Percentiles rank a stretch among this genome's conserved stretches.
Evolutionary conservation across 2,797 vertebrate genomes (phyloP).

Genomic region (Amniataba percoides): DNA sequence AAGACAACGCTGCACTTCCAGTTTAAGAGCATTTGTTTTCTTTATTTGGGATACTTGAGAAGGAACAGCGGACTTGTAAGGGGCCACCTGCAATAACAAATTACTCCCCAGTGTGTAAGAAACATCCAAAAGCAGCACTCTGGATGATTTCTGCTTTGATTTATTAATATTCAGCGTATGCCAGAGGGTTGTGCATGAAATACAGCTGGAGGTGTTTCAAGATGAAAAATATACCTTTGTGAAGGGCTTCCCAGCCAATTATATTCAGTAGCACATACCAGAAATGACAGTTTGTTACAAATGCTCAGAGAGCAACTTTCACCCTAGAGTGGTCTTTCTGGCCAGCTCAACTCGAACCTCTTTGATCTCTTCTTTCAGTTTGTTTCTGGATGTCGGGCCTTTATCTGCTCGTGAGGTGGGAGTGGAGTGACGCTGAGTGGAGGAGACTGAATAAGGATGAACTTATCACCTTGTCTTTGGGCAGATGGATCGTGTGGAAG

Average conservation of each 20-base stretch:
- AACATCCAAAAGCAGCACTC: constrained; percentile 72
- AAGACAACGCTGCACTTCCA: constrained; percentile 37
- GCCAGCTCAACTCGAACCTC: constrained; percentile 50
- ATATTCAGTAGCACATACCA: constrained; percentile 76
- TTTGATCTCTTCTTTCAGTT: constrained; percentile 68
- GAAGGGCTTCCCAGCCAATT: constrained; percentile 55
- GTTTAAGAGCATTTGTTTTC: constrained; percentile 56
- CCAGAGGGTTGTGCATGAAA: constrained; percentile 51
- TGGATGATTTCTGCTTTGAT: constrained; percentile 65
- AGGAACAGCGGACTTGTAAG: constrained; percentile 62
- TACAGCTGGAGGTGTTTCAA: constrained; percentile 63
- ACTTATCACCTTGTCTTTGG: constrained; percentile 51
- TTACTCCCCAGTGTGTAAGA: constrained; percentile 72
- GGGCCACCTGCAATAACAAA: constrained; percentile 79
- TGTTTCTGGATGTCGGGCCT: constrained; percentile 55
- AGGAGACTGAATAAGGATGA: constrained; percentile 54
- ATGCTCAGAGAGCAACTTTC: constrained; percentile 56
- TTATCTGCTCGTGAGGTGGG: constrained; percentile 67
- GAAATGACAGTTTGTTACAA: constrained; percentile 70
- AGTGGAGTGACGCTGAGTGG: constrained; percentile 52
- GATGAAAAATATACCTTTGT: constrained; percentile 55
- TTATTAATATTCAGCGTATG: constrained; percentile 71
- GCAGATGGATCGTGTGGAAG: constrained; percentile 25
- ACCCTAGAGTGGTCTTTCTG: constrained; percentile 60
- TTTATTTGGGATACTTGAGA: constrained; percentile 72